phyloP scores from a whole-genome alignment of 1,140 invertebrate species.

The Pogonognathellus flavescens region DNA sequence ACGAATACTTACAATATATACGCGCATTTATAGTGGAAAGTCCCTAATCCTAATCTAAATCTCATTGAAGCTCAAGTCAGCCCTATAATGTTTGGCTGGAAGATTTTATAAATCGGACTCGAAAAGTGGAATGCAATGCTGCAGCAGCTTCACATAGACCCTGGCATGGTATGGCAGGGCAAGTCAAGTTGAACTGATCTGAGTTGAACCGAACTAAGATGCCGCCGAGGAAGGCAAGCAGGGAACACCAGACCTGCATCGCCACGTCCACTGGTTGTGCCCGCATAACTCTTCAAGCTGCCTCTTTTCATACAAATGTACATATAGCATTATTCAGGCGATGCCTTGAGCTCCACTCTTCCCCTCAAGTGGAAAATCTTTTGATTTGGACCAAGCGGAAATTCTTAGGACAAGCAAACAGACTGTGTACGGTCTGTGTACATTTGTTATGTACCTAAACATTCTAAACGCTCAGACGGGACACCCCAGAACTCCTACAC shows the following conservation, averaged over 20 bases:
- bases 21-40: constrained; percentile 3
- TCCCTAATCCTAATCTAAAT: constrained; percentile 31
- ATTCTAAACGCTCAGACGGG: background rate
- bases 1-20: background rate
- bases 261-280: constrained; percentile 4
- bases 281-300: constrained; percentile 25
- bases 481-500: background rate
- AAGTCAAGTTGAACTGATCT: constrained; percentile 42
- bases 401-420: constrained; percentile 51
- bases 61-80: background rate
- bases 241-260: background rate
- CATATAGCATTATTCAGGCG: constrained; percentile 19
- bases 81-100: constrained; percentile 35
- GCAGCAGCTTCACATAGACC: background rate
- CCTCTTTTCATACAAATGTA: constrained; percentile 16
- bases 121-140: constrained; percentile 19
- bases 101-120: constrained; percentile 43
- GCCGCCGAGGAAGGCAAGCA: background rate
- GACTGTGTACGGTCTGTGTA: background rate
- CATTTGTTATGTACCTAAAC: background rate
- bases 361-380: constrained; percentile 59
- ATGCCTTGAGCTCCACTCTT: constrained; percentile 43
- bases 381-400: constrained; percentile 61
- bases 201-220: constrained; percentile 29
- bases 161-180: background rate